Evolutionary conservation across 2,888 invertebrate species (phyloP).

Genomic region (Neocrepidodera transversa): DNA sequence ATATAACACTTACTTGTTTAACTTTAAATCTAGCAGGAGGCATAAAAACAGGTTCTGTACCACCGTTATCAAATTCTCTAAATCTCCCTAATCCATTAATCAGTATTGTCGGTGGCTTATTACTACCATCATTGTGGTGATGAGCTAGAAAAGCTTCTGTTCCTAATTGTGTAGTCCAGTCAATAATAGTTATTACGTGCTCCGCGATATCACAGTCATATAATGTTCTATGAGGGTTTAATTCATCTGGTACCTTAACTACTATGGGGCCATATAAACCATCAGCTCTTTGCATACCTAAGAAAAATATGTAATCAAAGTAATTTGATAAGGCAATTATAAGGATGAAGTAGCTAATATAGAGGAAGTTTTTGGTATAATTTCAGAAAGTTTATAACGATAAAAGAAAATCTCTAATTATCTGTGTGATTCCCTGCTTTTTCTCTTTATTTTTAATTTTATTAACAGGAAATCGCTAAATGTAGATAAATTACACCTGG

Average conservation of each 20-base stretch:
- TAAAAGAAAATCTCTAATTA: too few relatives aligned
- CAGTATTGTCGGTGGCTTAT: slow-evolving; percentile 81
- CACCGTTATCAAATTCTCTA: slow-evolving; percentile 55
- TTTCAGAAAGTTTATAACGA: too few relatives aligned
- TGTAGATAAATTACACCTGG: too few relatives aligned
- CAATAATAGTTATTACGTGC: slow-evolving; percentile 78
- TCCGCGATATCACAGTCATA: slow-evolving; percentile 83
- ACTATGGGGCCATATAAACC: slow-evolving; percentile 83
- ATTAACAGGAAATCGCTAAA: too few relatives aligned
- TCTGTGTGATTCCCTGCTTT: too few relatives aligned
- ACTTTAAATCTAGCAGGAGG: slow-evolving; percentile 71
- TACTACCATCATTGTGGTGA: slow-evolving; percentile 82
- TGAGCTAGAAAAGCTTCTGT: slow-evolving; percentile 82
- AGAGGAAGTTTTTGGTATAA: too few relatives aligned
- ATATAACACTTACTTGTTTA: slow-evolving; percentile 67
- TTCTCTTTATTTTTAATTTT: too few relatives aligned
- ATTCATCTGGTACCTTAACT: slow-evolving; percentile 70
- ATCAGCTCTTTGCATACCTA: slow-evolving; percentile 85
- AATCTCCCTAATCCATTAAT: slow-evolving; percentile 83
- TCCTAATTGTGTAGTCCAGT: slow-evolving; percentile 81
- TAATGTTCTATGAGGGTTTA: slow-evolving; percentile 69
- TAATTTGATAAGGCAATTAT: too few relatives aligned
- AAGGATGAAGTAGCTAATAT: too few relatives aligned
- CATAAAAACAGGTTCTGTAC: slow-evolving; percentile 61
- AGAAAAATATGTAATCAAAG: too few relatives aligned